Base-by-base conservation (phyloP, 2,113 vertebrate genomes). In the Ondatra zibethicus region DNA sequence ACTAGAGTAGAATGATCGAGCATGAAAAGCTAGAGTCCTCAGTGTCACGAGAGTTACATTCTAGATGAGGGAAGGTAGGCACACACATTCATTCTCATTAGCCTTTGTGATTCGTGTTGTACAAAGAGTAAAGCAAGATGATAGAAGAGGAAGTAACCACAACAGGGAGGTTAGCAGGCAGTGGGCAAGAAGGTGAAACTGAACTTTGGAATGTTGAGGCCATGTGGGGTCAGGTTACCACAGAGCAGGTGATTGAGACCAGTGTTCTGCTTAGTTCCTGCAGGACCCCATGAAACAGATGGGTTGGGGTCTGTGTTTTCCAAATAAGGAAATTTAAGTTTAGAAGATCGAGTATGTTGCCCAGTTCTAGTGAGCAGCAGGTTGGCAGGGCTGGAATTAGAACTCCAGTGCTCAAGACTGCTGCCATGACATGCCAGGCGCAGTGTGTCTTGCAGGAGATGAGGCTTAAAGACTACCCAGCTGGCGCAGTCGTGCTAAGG, bases 241-340 rank as follows among this genome's bases (percentile, higher is more conserved):
- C 45, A 19, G 13, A 13, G 50, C 65, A 45, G 50, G 14, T 89
- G 66, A 21, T 50, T 78, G 63, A 72, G 55, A 58, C 17, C 6
- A 81, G 19, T 31, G 16, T 92, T 33, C 73, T 75, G 5, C 45
- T 94, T 39, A 63, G 16, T 91, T 89, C 42, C 68, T 63, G 76
- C 13, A 89, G 58, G 80, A 75, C 11, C 25, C 36, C 23, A 9
- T 25, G 19, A 61, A 68, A 61, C 47, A 88, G 78, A 39, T 58
- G 61, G 65, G 82, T 78, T 55, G 17, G 36, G 86, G 82, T 42
- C 65, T 6, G 3, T 82, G 89, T 93, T 94, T 97, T 93, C 82
- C n/a, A 96, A 82, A 92, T 91, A 73, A 95, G n/a, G 82, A 92
- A 50, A 93, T 91, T 92, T 86, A 66, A 39, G 29, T 96, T 93